Evolutionary conservation across 2,797 vertebrate species (phyloP), one percentile per base, ranked within the genome.

Genomic region (Uromys caudimaculatus): DNA sequence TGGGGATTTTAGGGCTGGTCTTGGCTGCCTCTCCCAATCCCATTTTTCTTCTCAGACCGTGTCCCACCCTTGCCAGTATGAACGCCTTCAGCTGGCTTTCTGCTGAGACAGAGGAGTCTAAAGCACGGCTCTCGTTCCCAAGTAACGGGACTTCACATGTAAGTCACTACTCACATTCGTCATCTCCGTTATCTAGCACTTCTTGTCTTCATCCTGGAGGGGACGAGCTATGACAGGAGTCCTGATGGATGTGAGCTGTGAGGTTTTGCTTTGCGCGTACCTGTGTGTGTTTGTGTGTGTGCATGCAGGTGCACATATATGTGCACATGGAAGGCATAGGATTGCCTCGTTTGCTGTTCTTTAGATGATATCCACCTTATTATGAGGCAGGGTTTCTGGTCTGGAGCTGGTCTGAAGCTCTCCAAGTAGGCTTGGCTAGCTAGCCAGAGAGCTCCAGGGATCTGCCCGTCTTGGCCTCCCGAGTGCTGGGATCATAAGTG

Each of bases 1-100:
- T 77, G 52, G 86, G 86, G 52, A 96, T 94, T 92, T 94, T 91
- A 90, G 4, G 35, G 32, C 27, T 60, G 47, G 79, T 92, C 12
- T 90, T 89, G 62, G 38, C 32, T 82, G 50, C 76, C 44, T 95
- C 58, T 84, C 88, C 12, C 56, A 58, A 88, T 44, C 75, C 62
- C 38, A 1, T 64, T 41, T 85, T 81, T 93, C 75, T 90, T 87
- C 75, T 93, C 29, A 44, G 93, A 78, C 32, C 41, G 35, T 54
- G 35, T 71, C 47, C 27, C 54, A 62, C 27, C 23, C 67, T 95
- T 87, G 89, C 47, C n/a, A 38, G 0, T 84, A 29, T 94, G 79
- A 91, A 94, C 73, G 56, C 56, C 14, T 9, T 41, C 27, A 32
- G 83, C 23, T 86, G 47, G 2, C 19, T 41, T 67, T 92, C 71